These are phyloP conservation scores for Drosophila percnosoma DNA, from an alignment of 2,888 invertebrate genomes.

Conservation along the genomic window DNA sequence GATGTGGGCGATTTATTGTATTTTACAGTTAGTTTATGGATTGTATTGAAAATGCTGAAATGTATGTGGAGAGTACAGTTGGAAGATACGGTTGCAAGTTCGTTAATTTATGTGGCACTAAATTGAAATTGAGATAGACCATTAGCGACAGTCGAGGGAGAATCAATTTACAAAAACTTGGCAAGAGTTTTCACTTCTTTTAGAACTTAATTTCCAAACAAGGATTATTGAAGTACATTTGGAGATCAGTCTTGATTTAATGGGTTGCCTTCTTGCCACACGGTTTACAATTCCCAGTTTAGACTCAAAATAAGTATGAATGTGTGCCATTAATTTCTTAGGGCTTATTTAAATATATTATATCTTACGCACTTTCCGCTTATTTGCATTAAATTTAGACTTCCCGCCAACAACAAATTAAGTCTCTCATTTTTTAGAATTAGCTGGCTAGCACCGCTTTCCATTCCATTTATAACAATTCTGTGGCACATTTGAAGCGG, in stretches of 20 bases:
- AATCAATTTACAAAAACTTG: constrained; percentile 50
- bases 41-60: constrained; percentile 47
- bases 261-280: background rate
- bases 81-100: constrained; percentile 4
- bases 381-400: background rate
- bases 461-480: constrained; percentile 38
- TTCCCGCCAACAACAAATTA: background rate
- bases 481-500: background rate
- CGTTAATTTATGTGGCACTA: constrained; percentile 41
- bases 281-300: background rate
- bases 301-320: background rate
- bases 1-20: constrained; percentile 65
- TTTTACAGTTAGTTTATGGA: constrained; percentile 70
- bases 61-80: constrained; percentile 5
- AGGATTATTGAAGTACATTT: background rate
- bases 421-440: background rate
- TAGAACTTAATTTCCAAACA: background rate
- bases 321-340: background rate
- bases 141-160: constrained; percentile 7
- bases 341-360: background rate
- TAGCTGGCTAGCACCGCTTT: constrained; percentile 3
- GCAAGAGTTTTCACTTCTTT: constrained; percentile 1
- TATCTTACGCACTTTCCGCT: background rate
- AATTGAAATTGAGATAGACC: constrained; percentile 26
- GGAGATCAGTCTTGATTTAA: background rate